Conservation (phyloP, 1,140 invertebrate species). For the Papilio xuthus region DNA sequence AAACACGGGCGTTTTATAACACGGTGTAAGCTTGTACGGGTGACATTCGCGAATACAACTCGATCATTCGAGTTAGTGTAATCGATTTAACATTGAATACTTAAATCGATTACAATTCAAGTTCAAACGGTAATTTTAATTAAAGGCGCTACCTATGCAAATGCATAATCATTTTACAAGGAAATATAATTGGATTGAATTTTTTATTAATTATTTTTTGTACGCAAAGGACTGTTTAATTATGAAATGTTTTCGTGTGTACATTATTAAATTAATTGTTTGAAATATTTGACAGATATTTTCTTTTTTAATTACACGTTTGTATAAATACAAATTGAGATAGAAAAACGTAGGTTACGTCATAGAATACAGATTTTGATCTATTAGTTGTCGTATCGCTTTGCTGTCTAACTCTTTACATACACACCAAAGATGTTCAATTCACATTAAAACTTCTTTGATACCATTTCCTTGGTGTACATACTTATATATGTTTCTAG, state of each 20-base stretch:
- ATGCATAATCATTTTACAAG: not conserved
- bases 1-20: constrained; percentile 34
- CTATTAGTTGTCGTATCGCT: not conserved
- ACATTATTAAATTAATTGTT: not conserved
- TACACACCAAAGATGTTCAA: too few relatives aligned
- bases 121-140: not conserved
- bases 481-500: too few relatives aligned
- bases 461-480: too few relatives aligned
- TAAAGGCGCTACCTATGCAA: not conserved
- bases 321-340: too few relatives aligned
- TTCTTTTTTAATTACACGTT: too few relatives aligned
- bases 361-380: too few relatives aligned
- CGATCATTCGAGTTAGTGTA: not conserved
- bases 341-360: too few relatives aligned
- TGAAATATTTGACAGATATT: too few relatives aligned
- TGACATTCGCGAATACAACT: constrained; percentile 6
- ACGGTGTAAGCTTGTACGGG: constrained; percentile 33
- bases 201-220: not conserved
- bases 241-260: not conserved
- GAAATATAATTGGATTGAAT: not conserved
- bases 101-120: too few relatives aligned
- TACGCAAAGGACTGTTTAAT: not conserved
- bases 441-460: too few relatives aligned
- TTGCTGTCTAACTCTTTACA: too few relatives aligned
- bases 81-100: not conserved